phyloP scores from a whole-genome alignment of 2,797 vertebrate genomes.

The Megalops cyprinoides region DNA sequence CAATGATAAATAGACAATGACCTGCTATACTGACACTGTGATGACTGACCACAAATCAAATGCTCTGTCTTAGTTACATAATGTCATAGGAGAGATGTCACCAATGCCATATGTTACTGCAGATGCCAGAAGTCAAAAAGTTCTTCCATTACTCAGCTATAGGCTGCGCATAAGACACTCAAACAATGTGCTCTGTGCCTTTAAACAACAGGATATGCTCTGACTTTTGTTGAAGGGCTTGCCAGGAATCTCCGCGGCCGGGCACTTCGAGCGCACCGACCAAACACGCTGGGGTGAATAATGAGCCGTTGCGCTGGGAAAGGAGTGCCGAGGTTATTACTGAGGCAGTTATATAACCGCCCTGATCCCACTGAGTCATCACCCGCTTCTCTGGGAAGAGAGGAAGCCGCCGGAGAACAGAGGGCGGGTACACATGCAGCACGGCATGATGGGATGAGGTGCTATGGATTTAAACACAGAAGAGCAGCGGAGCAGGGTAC shows the following conservation, averaged over 20 bases:
- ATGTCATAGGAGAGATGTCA: neutral
- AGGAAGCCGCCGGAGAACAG: conserved; percentile 40
- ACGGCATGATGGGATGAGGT: conserved; percentile 40
- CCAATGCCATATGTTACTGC: neutral
- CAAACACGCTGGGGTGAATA: neutral
- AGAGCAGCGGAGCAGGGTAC: conserved; percentile 41
- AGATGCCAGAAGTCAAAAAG: neutral
- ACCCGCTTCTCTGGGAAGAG: neutral
- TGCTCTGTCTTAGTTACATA: neutral
- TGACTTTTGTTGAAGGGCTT: conserved; percentile 9
- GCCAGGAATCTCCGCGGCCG: neutral
- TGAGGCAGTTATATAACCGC: conserved; percentile 55
- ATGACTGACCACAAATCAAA: neutral
- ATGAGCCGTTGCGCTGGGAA: conserved; percentile 27
- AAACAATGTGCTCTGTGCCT: neutral
- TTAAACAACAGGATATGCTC: neutral
- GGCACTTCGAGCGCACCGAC: neutral
- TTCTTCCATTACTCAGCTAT: neutral
- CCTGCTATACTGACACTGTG: neutral
- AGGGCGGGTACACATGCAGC: conserved; percentile 41
- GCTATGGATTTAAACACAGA: too few relatives aligned
- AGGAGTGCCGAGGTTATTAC: conserved; percentile 37
- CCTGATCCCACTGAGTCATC: conserved; percentile 47
- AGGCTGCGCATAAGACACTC: neutral
- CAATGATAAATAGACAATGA: neutral